These are phyloP conservation scores for Lapara coniferarum DNA, from an alignment of 2,888 invertebrate genomes.

Conservation along the genomic window DNA sequence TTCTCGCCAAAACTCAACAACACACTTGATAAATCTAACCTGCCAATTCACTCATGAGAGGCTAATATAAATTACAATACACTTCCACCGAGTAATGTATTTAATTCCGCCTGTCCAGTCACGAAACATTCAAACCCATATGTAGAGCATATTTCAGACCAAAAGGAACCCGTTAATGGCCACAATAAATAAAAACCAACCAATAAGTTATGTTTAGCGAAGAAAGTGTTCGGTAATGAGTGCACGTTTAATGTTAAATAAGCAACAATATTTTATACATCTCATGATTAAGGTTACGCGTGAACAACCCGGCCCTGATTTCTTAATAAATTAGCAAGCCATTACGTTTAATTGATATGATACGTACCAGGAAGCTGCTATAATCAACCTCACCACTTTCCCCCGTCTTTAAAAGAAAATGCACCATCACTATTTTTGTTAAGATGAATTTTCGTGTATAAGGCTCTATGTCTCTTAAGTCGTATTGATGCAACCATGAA, in stretches of 20 bases:
- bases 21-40: too few relatives aligned
- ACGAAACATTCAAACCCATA: neutral
- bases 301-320: constrained; percentile 70
- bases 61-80: neutral
- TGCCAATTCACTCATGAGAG: too few relatives aligned
- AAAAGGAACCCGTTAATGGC: neutral
- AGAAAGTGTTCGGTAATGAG: constrained; percentile 21
- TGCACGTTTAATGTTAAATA: constrained; percentile 14
- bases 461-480: constrained; percentile 43
- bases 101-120: neutral
- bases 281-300: constrained; percentile 40
- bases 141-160: neutral
- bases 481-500: constrained; percentile 52
- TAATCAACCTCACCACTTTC: constrained; percentile 61
- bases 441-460: constrained; percentile 41
- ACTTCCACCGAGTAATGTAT: neutral
- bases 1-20: too few relatives aligned
- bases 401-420: constrained; percentile 36
- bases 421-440: constrained; percentile 32
- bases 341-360: constrained; percentile 76
- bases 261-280: constrained; percentile 23
- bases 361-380: constrained; percentile 74
- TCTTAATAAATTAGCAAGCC: constrained; percentile 75
- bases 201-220: constrained; percentile 13
- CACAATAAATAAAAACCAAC: constrained; percentile 4